Evolutionary conservation across 2,113 vertebrate genomes (phyloP).

Genomic region (Acanthisitta chloris): DNA sequence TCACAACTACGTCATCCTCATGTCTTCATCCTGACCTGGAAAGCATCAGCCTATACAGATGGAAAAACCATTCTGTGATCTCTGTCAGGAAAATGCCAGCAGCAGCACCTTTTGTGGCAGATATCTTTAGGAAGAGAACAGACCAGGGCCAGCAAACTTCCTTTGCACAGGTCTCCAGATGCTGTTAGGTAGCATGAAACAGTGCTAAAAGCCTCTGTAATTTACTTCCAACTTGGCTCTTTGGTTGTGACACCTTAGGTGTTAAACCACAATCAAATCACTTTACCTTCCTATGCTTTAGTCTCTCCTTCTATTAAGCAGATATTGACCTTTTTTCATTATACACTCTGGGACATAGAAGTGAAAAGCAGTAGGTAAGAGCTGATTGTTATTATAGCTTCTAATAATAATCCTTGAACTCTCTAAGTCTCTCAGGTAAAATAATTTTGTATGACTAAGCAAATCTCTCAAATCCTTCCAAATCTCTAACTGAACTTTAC

Average conservation of each 20-base stretch:
- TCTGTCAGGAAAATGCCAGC: neutral
- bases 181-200: neutral
- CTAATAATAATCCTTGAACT: conserved; percentile 43
- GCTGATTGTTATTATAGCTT: neutral
- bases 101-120: neutral
- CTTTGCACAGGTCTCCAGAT: neutral
- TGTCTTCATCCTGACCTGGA: neutral
- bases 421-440: conserved; percentile 25
- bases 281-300: neutral
- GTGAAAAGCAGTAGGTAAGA: neutral
- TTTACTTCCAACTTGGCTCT: neutral
- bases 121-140: neutral
- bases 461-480: conserved; percentile 31
- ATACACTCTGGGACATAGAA: neutral
- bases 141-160: neutral
- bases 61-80: neutral
- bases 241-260: neutral
- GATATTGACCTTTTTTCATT: conserved; percentile 7
- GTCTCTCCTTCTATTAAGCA: conserved; percentile 7
- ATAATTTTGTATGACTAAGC: conserved; percentile 28
- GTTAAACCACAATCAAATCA: neutral
- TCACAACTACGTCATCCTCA: neutral
- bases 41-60: neutral
- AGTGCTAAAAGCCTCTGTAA: neutral
- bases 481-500: conserved; percentile 47